Evolutionary conservation across 2,113 vertebrate species (phyloP), one percentile per base, ranked within the genome.

Genomic region (Periophthalmus modestus): DNA sequence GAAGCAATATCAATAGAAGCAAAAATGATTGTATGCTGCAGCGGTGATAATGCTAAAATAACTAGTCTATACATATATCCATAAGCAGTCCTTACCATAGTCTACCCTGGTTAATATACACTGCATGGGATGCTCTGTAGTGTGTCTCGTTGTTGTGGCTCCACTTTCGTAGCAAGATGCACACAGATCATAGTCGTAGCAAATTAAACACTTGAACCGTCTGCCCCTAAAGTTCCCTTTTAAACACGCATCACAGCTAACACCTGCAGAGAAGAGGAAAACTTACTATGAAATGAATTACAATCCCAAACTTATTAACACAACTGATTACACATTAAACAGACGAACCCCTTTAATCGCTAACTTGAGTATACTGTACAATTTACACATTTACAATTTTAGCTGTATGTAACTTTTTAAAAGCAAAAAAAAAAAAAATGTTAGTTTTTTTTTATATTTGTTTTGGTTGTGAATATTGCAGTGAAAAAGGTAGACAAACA

Each of bases 201-300:
- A 99, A 92, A 99, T 98, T 94, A 99, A 96, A 94, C 98, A 99
- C 96, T 99, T 99, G 89, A 97, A 99, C 89, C 98, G 74, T 75
- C 97, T 94, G 83, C 98, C 98, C 93, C 97, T 93, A 85, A 99
- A 99, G 93, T 99, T 99, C 92, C 97, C 98, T 95, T 99, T 99
- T 93, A 99, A 98, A 97, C 98, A 99, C 87, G 98, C 98, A 94
- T 99, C 98, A 88, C 98, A 99, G 96, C 97, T 99, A 95, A 99
- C 98, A 96, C 98, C 98, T 99, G 93, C 28, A 84, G 92, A 89
- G 87, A 81, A 83, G 87, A 80, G 82, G 19, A 84, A 83, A 87
- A 69, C 4, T 58, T 7, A 18, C 5, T 54, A 7, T 43, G 39
- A 43, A 54, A 54, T 7, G 5, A 54, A 54, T 7, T n/a, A n/a